Base-by-base conservation (phyloP, 2,113 vertebrate species). In the Ictidomys tridecemlineatus region DNA sequence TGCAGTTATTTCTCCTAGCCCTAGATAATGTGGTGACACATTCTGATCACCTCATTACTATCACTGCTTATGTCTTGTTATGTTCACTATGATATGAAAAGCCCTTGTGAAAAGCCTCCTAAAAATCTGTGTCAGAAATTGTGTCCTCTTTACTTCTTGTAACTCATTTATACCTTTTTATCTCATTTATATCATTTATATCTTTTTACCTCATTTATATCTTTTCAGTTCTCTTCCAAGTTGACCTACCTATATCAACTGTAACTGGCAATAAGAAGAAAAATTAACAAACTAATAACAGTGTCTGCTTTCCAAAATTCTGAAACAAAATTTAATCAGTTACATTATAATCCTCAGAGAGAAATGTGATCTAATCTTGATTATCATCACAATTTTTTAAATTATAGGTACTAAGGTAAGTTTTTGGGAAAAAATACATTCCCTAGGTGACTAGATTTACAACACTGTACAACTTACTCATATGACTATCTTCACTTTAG, bases 161-260 rank as follows among this genome's bases (percentile, higher is more conserved):
- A 26, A 8, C 26, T 16, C 45, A 45, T 45, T 45, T 45, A 45
- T 45, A 45, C 8, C 8, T 45, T 45, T 45, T 45, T 5, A 56
- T 9, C 14, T 56, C 17, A 56, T 56, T 56, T 56, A 56, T 56
- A 56, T 56, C 53, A 56, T 56, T 56, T 56, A 56, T 56, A 18
- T 56, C 17, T 56, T 99, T 98, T 99, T 99, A 98, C 99, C 45
- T 45, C 45, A 45, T 45, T 99, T 86, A 99, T 99, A 97, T 99
- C 99, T 98, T 99, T 99, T 98, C 99, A 99, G 85, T 99, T 99
- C 97, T 99, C 98, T 97, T 99, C 99, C 99, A 99, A 99, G 96
- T 99, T 99, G 89, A 99, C 99, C 91, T 99, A 98, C 94, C 99
- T 98, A 56, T 99, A 99, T 65, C 99, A 99, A 82, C 98, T 99